Conservation (phyloP, 1,140 invertebrate species). For the Aleiodes sp. region DNA sequence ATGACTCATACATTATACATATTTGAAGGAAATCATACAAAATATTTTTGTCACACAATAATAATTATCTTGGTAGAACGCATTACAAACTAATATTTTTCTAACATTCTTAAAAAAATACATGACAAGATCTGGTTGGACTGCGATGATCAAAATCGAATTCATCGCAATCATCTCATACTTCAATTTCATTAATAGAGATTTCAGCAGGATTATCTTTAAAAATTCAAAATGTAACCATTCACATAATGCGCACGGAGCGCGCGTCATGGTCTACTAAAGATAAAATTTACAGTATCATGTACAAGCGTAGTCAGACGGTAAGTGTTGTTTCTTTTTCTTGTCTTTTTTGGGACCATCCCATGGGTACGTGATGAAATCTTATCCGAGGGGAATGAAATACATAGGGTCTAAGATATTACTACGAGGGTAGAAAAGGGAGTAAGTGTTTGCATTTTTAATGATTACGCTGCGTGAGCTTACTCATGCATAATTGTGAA, state of each 20-base stretch:
- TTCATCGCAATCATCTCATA: too few species aligned
- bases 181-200: too few species aligned
- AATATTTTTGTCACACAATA: slow-evolving; percentile 10
- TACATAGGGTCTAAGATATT: not conserved
- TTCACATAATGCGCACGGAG: too few species aligned
- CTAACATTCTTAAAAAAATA: too few species aligned
- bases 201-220: too few species aligned
- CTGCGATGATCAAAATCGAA: too few species aligned
- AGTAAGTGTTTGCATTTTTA: slow-evolving; percentile 7
- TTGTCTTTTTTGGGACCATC: too few species aligned
- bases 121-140: too few species aligned
- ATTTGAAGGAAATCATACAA: not conserved
- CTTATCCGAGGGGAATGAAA: not conserved
- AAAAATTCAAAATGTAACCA: too few species aligned
- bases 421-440: not conserved
- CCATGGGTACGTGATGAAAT: not conserved
- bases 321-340: not conserved
- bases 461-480: not conserved
- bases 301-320: not conserved
- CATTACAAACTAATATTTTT: too few species aligned
- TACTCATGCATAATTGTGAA: not conserved
- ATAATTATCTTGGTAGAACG: too few species aligned
- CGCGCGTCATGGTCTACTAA: too few species aligned
- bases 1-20: slow-evolving; percentile 29
- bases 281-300: slow-evolving; percentile 5